Base-by-base conservation (phyloP, 2,888 invertebrate genomes). In the Ryuthela nishihirai region DNA sequence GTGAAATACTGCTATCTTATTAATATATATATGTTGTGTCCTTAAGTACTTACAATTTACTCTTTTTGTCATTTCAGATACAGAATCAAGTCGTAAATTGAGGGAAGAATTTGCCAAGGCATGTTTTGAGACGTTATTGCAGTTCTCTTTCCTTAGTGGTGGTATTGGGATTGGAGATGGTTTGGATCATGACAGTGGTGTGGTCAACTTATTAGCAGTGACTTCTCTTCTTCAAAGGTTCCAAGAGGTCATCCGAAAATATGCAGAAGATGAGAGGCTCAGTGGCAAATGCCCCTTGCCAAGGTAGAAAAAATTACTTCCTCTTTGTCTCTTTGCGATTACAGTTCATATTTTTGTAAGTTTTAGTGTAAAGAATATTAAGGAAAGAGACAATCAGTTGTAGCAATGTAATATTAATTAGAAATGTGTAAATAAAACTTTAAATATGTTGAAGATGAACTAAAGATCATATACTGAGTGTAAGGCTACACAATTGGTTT, bases 21-120 rank as follows among this genome's bases (percentile, higher is more conserved):
- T n/a, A n/a, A n/a, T 1, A 7, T 48, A 32, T 49, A 32, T 24
- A 9, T n/a, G n/a, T 45, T 7, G 5, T 12, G 36, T 36, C 17
- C 17, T 10, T 44, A 39, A n/a, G 29, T 32, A 18, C 29, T 15
- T 48, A 18, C 1, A 3, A 38, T 5, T 43, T 47, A 18, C 29
- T 47, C 21, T 41, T 4, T 39, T 18, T 62, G 44, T 59, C 32
- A 44, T 69, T 70, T 9, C 74, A 81, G 87, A 85, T 70, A 85
- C 84, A 65, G 90, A 89, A 71, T 83, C 85, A 58, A 88, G 88
- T 70, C 77, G 75, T 9, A 74, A 89, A 60, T 80, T 94, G 65
- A 78, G 95, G 17, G 95, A 97, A 76, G 94, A 95, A 72, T 95
- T 97, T 76, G 95, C 97, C 39, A 88, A 94, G 72, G 88, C 88